phyloP scores from a whole-genome alignment of 1,140 invertebrate species.

The Aradophagus sp. region DNA sequence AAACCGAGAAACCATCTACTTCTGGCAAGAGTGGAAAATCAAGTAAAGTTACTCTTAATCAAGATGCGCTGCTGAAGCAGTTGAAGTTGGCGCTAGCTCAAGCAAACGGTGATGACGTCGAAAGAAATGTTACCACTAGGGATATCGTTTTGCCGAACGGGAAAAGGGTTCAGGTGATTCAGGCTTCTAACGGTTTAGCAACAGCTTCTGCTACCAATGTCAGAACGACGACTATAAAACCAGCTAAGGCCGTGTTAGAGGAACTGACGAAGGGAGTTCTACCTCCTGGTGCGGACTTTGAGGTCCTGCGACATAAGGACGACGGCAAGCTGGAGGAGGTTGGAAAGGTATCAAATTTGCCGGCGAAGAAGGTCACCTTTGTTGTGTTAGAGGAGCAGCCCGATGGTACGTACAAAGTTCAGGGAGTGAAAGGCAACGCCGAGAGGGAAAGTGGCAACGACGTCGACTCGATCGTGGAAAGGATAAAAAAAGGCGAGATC shows the following conservation, averaged over 20 bases:
- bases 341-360: slow-evolving; percentile 78
- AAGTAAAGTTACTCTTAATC: slow-evolving; percentile 53
- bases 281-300: slow-evolving; percentile 84
- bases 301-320: slow-evolving; percentile 83
- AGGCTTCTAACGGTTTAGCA: slow-evolving; percentile 63
- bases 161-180: slow-evolving; percentile 82
- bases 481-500: slow-evolving; percentile 86
- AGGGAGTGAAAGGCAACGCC: slow-evolving; percentile 77
- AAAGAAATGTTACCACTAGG: slow-evolving; percentile 81
- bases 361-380: slow-evolving; percentile 88
- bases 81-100: slow-evolving; percentile 82
- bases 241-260: slow-evolving; percentile 78
- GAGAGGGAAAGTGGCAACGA: slow-evolving; percentile 81
- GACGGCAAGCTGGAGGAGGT: slow-evolving; percentile 83
- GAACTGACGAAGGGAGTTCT: slow-evolving; percentile 85
- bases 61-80: slow-evolving; percentile 81
- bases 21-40: slow-evolving; percentile 26
- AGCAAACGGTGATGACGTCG: slow-evolving; percentile 77
- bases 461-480: slow-evolving; percentile 86
- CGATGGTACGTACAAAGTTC: slow-evolving; percentile 86
- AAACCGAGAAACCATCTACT: slow-evolving; percentile 63
- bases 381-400: slow-evolving; percentile 88
- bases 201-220: slow-evolving; percentile 59
- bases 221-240: slow-evolving; percentile 74
- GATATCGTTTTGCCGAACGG: slow-evolving; percentile 84